Evolutionary conservation across 2,797 vertebrate species (phyloP), one percentile per base, ranked within the genome.

Genomic region (Melanotaenia maccullochi): DNA sequence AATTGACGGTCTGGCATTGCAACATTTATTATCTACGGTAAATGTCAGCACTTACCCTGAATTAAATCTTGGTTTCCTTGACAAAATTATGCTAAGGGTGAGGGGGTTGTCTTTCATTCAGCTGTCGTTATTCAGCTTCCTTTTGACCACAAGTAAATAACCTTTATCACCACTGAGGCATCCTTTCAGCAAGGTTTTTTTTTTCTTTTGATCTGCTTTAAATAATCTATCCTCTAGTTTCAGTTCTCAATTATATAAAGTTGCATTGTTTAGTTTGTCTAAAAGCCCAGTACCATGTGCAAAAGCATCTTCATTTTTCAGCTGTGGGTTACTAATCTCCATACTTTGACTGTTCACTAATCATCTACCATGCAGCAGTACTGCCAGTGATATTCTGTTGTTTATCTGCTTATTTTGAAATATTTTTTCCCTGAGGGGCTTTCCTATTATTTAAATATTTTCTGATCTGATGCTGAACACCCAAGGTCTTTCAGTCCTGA

Each of bases 41-140:
- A 22, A 33, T 51, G 14, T 72, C 8, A 1, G 20, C 4, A 6
- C 32, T 66, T 32, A 59, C 5, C 22, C n/a, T 40, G 25, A 78
- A 64, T 66, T 61, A 82, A 86, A 87, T 87, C 90, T 91, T 90
- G 89, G 86, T 81, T 51, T 76, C 91, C 87, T 88, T 81, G 65
- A 42, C 9, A 61, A 57, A 30, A 2, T 4, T 30, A 54, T 65
- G 9, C 55, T 69, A 66, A 64, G 51, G 70, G 51, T 63, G 60
- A 80, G 11, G 42, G 61, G 54, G n/a, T 38, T 63, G 32, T 71
- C 56, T 76, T 7, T 66, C 36, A 30, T 2, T 42, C 40, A 42
- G 13, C 40, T 16, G 14, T 64, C 2, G 5, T 64, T 60, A 24
- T 40, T 61, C 9, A 16, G 11, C 54, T 73, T 56, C 58, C 76